phyloP scores from a whole-genome alignment of 2,797 vertebrate genomes.

The Aphelocoma californica region DNA sequence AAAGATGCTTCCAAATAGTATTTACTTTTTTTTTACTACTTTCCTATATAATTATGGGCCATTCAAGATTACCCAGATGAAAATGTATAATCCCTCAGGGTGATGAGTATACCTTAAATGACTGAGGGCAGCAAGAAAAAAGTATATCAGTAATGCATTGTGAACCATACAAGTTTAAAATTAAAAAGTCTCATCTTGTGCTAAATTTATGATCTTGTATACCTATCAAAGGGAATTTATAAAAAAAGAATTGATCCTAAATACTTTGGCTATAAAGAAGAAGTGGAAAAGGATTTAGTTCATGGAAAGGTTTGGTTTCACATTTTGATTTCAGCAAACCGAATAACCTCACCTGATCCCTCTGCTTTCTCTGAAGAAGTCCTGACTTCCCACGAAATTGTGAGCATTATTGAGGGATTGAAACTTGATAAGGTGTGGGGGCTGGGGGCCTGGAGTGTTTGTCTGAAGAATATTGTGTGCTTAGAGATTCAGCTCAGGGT shows the following conservation, averaged over 20 bases:
- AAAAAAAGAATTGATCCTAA: not conserved
- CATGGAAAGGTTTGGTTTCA: not conserved
- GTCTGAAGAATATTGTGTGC: not conserved
- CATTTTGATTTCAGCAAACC: conserved; percentile 19
- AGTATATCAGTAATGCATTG: not conserved
- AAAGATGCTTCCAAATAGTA: not conserved
- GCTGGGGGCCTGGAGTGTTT: not conserved
- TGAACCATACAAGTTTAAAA: not conserved
- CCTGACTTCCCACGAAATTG: conserved; percentile 1
- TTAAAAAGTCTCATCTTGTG: not conserved
- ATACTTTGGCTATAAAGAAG: not conserved
- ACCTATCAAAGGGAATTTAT: not conserved
- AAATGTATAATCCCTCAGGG: not conserved
- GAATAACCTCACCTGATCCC: conserved; percentile 24
- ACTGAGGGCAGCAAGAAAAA: not conserved
- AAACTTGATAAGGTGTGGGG: not conserved
- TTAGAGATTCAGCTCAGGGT: not conserved
- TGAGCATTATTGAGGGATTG: conserved; percentile 27
- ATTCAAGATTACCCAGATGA: not conserved
- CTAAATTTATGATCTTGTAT: not conserved
- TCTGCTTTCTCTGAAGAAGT: conserved; percentile 9
- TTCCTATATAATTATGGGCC: not conserved
- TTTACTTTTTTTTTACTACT: not conserved
- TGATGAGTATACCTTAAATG: not conserved
- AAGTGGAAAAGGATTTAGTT: not conserved